These are phyloP conservation scores for Alaudala cheleensis DNA, from an alignment of 2,113 vertebrate species.

Conservation along the genomic window DNA sequence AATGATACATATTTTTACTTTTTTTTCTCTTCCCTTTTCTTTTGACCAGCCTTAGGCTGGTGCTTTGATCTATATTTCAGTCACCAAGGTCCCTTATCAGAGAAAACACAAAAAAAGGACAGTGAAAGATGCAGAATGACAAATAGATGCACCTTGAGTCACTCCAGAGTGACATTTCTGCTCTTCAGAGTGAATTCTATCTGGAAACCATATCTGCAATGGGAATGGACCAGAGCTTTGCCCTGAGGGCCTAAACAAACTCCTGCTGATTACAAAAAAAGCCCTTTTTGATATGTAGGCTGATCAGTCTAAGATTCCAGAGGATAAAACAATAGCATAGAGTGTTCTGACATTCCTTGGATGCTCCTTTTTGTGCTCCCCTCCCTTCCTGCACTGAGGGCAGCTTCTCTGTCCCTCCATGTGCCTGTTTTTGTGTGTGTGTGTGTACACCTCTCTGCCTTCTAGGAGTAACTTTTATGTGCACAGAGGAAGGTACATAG, in stretches of 20 bases:
- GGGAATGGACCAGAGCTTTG: neutral
- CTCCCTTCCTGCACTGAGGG: neutral
- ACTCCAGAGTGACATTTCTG: neutral
- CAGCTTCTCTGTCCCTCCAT: neutral
- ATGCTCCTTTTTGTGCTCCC: neutral
- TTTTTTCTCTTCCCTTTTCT: neutral
- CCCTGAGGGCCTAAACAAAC: neutral
- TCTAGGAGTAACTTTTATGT: neutral
- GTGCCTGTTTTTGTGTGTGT: neutral
- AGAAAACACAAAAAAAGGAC: slow-evolving; percentile 32
- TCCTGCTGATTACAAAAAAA: neutral
- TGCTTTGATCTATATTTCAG: slow-evolving; percentile 66
- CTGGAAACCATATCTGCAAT: neutral
- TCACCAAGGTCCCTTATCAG: slow-evolving; percentile 56
- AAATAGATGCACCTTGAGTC: slow-evolving; percentile 24
- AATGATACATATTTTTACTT: neutral
- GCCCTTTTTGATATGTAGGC: neutral
- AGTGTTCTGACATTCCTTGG: neutral
- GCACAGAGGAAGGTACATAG: neutral
- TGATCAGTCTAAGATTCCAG: neutral
- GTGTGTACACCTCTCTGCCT: neutral
- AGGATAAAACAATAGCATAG: neutral
- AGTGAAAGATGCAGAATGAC: slow-evolving; percentile 25
- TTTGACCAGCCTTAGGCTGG: slow-evolving; percentile 30
- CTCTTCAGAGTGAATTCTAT: slow-evolving; percentile 23